Base-by-base conservation (phyloP, 64 coral and sea anemone species). In the Cladopsammia gracilis region DNA sequence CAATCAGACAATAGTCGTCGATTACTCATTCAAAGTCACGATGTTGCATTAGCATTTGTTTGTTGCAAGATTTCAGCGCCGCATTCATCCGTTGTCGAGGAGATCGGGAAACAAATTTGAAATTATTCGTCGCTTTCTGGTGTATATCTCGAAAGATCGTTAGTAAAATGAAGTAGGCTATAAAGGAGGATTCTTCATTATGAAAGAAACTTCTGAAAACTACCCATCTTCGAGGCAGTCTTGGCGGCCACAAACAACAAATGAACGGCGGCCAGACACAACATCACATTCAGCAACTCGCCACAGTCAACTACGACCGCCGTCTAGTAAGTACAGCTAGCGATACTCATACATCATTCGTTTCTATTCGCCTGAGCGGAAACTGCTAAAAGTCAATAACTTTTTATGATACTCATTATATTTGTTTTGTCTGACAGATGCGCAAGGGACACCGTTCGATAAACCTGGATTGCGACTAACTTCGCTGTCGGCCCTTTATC, bases 401-500 rank as follows among this genome's bases (percentile, higher is more conserved):
- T 12, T 5, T 60, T 50, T 75, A 43, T 48, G 47, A 47, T 46
- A 19, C 14, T 20, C 20, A 50, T 75, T 49, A 48, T 64, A 43
- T 47, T 84, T 64, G 44, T 84, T 44, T 84, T 44, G 43, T 49
- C 7, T 24, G 43, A 3, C 62, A 84, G 80, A 65, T 49, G 61
- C 62, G 8, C 42, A 66, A 66, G 19, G 62, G 18, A 49, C 62
- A 4, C 62, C 45, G 26, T 13, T 64, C 9, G 91, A 48, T 56
- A 48, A 72, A 25, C 82, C 71, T 22, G 72, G 71, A 60, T 10
- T 78, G 62, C 57, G 91, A 43, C 48, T 93, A n/a, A 93, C 96
- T 26, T 90, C 92, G 15, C 48, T 98, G 10, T 94, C 93, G 9
- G 92, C 96, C 0, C 86, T 98, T 1, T 98, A 98, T 72, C 77